Evolutionary conservation across 2,888 invertebrate species (phyloP), one percentile per base, ranked within the genome.

Genomic region (Leucozona laternaria): DNA sequence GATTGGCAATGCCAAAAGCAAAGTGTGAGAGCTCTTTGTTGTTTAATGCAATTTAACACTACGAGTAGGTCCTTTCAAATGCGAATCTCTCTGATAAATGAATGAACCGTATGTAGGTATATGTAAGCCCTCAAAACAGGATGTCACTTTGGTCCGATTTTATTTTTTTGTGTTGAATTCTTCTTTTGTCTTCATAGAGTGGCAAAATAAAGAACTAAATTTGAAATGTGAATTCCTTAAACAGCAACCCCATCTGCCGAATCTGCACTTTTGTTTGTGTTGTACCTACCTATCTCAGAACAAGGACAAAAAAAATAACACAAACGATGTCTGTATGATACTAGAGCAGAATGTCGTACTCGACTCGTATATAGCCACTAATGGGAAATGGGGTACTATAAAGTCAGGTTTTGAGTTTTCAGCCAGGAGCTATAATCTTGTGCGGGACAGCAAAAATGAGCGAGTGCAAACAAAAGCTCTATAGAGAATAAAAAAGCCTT

Each of bases 351-450:
- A 60, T 40, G 43, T 43, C 11, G 8, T 31, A 31, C 4, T n/a
- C n/a, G n/a, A n/a, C n/a, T n/a, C n/a, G 5, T 31, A 31, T 31
- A 31, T 31, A 28, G 0, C 11, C 48, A 48, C 48, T 66, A 66
- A 66, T 66, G 64, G 64, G 64, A 45, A 28, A 64, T 28, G 31
- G 45, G 64, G 45, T 48, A 45, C 45, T 48, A 34, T 10, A 22
- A 66, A 31, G 48, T 66, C 34, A 66, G 66, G 31, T 48, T 66
- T 66, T n/a, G n/a, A n/a, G 25, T 28, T 53, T 28, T 62, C 10
- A 28, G 8, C 15, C 66, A 48, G 48, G 2, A 48, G 45, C 20
- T 45, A 15, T 17, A 31, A 31, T 34, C 34, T 66, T 34, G 13
- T 48, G 15, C 20, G 31, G n/a, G n/a, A 31, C 31, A 66, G 4